Evolutionary conservation across 2,888 invertebrate species (phyloP), one percentile per base, ranked within the genome.

Genomic region (Siphonodentalium dalli): DNA sequence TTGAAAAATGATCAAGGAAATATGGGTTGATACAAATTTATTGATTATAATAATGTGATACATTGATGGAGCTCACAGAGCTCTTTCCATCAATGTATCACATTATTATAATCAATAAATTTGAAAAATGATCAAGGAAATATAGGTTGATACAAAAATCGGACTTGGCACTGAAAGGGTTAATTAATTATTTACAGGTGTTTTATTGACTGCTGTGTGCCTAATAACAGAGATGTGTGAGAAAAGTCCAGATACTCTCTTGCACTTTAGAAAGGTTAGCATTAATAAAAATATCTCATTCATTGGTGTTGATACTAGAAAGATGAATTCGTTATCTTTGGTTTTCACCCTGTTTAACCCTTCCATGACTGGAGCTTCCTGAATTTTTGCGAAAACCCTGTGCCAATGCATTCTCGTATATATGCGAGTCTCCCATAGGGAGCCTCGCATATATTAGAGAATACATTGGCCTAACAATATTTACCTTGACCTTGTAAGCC

Each of bases 221-320:
- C 87, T 99, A 51, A 97, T 99, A 70, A 97, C 96, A 23, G 98
- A 99, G 85, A 99, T 99, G 98, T 99, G 99, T 83, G 96, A 97
- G 83, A 91, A 92, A 81, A 97, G 96, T 81, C 90, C 93, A 9
- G 99, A 99, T 81, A 97, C 98, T 2, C 86, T 98, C 67, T 90
- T 90, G 83, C 97, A 99, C 84, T 99, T 99, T 83, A 96, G 97
- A 85, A 97, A 97, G 91, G 98, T 97, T 84, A 85, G 83, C 38
- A 28, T 39, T 23, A 13, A 33, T 40, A 11, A 23, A 23, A 23
- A n/a, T n/a, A 31, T 20, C n/a, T 29, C 31, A 21, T 13, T 20
- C 20, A 11, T n/a, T 18, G 7, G 5, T 38, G 5, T 13, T 5
- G 6, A n/a, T 9, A 7, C 15, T 45, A 13, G 15, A 45, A 34